A percentile compares a stretch with the other conserved stretches of the same genome.
Evolutionary conservation across 2,797 vertebrate genomes (phyloP).

Genomic region (Xyrichtys novacula): DNA sequence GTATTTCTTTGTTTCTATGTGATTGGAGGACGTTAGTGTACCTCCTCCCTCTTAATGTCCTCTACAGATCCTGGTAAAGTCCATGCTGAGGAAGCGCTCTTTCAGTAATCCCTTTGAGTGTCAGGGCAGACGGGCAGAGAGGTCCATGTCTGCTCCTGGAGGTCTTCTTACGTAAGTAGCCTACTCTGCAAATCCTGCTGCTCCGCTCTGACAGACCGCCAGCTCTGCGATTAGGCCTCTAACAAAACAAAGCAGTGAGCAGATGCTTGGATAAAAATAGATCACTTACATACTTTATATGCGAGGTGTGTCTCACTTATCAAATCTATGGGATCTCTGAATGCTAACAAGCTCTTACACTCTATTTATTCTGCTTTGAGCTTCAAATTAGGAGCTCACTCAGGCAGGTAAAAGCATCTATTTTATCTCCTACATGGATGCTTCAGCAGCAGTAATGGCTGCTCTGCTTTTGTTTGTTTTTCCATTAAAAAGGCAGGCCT

Average conservation of each 20-base stretch:
- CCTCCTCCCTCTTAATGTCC: conserved; percentile 27
- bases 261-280: conserved; percentile 70
- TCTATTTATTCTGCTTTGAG: conserved; percentile 28
- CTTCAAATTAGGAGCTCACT: conserved; percentile 21
- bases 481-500: conserved; percentile 53
- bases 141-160: conserved; percentile 96
- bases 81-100: conserved; percentile 97
- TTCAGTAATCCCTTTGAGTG: conserved; percentile 95
- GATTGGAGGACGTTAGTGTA: not conserved
- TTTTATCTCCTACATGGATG: conserved; percentile 45
- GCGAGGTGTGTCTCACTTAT: conserved; percentile 14
- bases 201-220: conserved; percentile 52
- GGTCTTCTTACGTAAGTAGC: conserved; percentile 91
- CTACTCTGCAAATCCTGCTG: conserved; percentile 67
- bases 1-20: not conserved
- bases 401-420: conserved; percentile 45
- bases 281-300: conserved; percentile 29
- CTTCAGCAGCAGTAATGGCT: conserved; percentile 44
- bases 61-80: conserved; percentile 94
- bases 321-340: conserved; percentile 23
- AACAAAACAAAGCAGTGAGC: conserved; percentile 65
- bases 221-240: conserved; percentile 67
- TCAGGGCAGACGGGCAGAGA: conserved; percentile 85
- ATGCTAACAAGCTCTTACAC: conserved; percentile 9
- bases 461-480: conserved; percentile 49